These are phyloP conservation scores for Cynocephalus volans DNA, from an alignment of 2,113 vertebrate genomes.

Conservation along the genomic window DNA sequence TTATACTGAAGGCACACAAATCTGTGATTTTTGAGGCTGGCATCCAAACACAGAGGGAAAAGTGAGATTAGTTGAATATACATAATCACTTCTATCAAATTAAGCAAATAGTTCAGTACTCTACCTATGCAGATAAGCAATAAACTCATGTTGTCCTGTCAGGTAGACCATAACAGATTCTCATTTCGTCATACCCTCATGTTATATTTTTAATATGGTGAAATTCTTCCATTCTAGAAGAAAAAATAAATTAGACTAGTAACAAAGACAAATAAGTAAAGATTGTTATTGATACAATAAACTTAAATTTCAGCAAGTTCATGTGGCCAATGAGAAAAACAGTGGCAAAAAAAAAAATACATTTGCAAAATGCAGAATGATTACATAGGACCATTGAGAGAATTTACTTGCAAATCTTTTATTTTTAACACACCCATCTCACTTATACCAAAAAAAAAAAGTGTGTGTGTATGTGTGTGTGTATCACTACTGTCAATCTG, in stretches of 20 bases:
- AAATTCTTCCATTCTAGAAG: neutral
- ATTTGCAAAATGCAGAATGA: neutral
- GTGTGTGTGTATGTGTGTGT: neutral
- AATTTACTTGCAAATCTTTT: neutral
- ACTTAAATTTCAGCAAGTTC: neutral
- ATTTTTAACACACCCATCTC: neutral
- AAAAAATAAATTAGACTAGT: neutral
- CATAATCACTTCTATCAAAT: neutral
- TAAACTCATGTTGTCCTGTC: neutral
- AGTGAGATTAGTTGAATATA: neutral
- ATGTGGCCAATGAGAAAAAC: neutral
- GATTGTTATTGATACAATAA: neutral
- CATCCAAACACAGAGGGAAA: neutral
- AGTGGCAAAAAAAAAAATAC: neutral
- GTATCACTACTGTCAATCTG: neutral
- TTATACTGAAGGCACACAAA: neutral
- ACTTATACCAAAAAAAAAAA: neutral
- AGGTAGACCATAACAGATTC: neutral
- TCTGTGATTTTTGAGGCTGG: neutral
- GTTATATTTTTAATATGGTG: neutral
- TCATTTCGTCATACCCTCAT: neutral
- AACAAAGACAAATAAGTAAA: neutral
- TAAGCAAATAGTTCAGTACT: neutral
- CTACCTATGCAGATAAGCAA: neutral
- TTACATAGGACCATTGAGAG: neutral